Evolutionary conservation across 2,797 vertebrate genomes (phyloP).

Genomic region (Spinus pinus): DNA sequence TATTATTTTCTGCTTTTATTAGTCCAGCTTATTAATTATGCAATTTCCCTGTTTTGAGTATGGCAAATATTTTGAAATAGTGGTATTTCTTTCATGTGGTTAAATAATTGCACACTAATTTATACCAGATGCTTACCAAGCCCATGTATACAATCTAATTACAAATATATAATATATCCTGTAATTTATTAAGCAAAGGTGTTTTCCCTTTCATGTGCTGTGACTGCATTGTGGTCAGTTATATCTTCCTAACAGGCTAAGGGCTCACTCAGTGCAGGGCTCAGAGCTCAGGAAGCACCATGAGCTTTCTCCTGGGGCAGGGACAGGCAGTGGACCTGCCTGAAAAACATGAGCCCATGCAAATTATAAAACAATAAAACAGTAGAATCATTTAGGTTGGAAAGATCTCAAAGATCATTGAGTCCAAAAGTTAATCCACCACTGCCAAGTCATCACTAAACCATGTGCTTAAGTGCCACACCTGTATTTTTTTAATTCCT

Average conservation of each 20-base stretch:
- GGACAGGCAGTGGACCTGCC: not conserved
- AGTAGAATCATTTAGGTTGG: not conserved
- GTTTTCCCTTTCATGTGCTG: not conserved
- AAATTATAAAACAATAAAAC: not conserved
- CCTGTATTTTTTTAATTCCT: not conserved
- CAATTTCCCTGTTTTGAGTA: not conserved
- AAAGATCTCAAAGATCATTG: not conserved
- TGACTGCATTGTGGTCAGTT: not conserved
- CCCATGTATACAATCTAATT: not conserved
- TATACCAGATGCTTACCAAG: not conserved
- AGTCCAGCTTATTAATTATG: not conserved
- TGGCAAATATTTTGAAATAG: not conserved
- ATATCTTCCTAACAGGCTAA: not conserved
- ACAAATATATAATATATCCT: not conserved
- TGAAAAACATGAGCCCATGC: not conserved
- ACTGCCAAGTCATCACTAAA: not conserved
- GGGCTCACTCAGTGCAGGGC: not conserved
- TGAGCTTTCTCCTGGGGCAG: not conserved
- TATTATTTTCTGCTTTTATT: conserved; percentile 5
- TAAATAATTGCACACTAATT: not conserved
- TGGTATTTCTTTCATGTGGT: not conserved
- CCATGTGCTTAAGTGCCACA: not conserved
- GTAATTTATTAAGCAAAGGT: not conserved
- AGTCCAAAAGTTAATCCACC: not conserved
- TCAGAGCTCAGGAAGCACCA: not conserved